phyloP scores from a whole-genome alignment of 2,113 vertebrate genomes.

The Lepisosteus osseus region DNA sequence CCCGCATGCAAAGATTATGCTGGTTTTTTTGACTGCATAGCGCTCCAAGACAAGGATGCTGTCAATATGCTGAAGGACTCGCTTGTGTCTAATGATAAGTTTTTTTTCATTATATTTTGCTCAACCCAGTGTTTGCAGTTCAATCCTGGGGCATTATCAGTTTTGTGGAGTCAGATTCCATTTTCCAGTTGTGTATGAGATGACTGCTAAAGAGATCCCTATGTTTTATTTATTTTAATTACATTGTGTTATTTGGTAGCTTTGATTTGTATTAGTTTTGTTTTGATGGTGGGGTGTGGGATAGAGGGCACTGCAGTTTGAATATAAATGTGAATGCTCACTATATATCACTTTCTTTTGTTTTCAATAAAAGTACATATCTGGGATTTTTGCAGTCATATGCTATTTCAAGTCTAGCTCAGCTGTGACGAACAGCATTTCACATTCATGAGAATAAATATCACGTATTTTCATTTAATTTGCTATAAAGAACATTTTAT shows the following conservation, averaged over 20 bases:
- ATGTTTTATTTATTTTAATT: conserved; percentile 5
- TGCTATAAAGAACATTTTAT: conserved; percentile 26
- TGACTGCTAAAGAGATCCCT: conserved; percentile 6
- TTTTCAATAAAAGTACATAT: conserved; percentile 17
- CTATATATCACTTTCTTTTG: neutral
- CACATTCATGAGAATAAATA: neutral
- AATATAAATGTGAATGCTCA: neutral
- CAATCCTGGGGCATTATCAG: neutral
- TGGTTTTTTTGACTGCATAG: neutral
- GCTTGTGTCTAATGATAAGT: neutral
- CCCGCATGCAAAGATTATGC: neutral
- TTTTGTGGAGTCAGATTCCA: conserved; percentile 11
- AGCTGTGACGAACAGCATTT: conserved; percentile 42
- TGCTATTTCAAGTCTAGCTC: conserved; percentile 29
- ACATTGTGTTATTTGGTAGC: neutral
- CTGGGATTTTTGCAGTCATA: conserved; percentile 14
- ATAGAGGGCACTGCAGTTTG: neutral
- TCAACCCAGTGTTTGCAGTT: neutral
- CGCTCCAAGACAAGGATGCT: neutral
- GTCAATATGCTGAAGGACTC: neutral
- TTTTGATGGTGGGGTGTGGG: too few species aligned
- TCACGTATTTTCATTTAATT: conserved; percentile 27
- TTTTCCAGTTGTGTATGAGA: conserved; percentile 14
- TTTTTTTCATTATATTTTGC: neutral
- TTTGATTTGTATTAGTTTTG: conserved; percentile 5